These are phyloP conservation scores for Bambusicola thoracicus DNA, from an alignment of 2,113 vertebrate species.

Conservation along the genomic window DNA sequence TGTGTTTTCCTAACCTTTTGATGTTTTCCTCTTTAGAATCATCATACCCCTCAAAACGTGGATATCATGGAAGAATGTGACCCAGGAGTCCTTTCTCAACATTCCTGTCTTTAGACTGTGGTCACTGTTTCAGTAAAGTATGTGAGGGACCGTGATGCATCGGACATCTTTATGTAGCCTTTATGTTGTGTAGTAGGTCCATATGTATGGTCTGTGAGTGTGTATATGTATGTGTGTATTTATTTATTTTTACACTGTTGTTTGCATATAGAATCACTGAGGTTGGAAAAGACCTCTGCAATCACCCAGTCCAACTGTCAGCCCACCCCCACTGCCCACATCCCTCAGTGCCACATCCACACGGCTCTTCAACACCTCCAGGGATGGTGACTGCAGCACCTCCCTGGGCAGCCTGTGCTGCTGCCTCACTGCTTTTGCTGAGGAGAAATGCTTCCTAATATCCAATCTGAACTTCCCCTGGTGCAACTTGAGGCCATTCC, in stretches of 20 bases:
- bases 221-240: background rate
- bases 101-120: background rate
- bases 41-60: background rate
- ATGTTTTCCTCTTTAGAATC: background rate
- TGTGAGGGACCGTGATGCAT: background rate
- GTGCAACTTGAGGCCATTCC: too few species aligned
- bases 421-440: too few species aligned
- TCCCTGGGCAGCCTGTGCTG: too few species aligned
- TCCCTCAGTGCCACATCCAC: too few species aligned
- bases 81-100: background rate
- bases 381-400: too few species aligned
- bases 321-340: too few species aligned
- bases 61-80: background rate
- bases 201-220: background rate
- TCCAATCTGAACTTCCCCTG: too few species aligned
- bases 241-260: background rate
- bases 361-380: too few species aligned
- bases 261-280: too few species aligned
- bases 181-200: background rate
- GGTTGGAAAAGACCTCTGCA: too few species aligned
- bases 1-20: background rate
- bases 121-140: background rate
- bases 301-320: too few species aligned
- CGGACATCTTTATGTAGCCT: background rate
- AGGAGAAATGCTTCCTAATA: too few species aligned